Evolutionary conservation across 2,888 invertebrate genomes (phyloP), one percentile per base, ranked within the genome.

Genomic region (Agrilus cyanescens): DNA sequence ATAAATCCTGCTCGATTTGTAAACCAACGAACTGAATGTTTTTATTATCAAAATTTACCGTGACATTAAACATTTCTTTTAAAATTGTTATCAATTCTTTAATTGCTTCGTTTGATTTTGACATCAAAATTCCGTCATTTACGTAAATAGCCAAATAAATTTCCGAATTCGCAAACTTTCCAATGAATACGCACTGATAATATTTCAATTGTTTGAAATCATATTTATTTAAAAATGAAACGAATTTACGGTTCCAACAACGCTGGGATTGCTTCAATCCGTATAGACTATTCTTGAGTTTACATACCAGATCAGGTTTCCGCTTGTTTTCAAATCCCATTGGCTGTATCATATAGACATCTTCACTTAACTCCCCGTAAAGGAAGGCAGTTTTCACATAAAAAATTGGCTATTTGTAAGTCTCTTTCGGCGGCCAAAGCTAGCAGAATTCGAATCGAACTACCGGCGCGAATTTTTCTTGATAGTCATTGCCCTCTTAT

Each of bases 401-500:
- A 42, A 20, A 47, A 41, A 20, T 46, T 41, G 10, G 31, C 20
- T 15, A 44, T 44, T 30, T 38, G 13, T 29, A 25, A 43, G 18
- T 48, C 29, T 12, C 38, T 4, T 30, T 36, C 5, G 8, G 40
- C 40, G 12, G 44, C 43, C 14, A 56, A 42, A 38, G 52, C 40
- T 8, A 49, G 16, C 4, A 49, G n/a, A 12, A 38, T 25, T 36
- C 52, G 47, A 25, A 57, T 50, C 7, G 56, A 53, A 33, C 49
- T n/a, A n/a, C n/a, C n/a, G n/a, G n/a, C 46, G 31, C 45, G 53
- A 8, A 45, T n/a, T 1, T 43, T 54, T 8, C 53, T 52, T 12
- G 57, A 38, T 49, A 52, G 35, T 55, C 52, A 12, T 47, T 48
- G 1, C 53, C 52, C 41, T 43, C 12, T 18, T 32, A 39, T 45